A percentile compares a stretch with the other conserved stretches of the same genome.
Conservation (phyloP, 1,140 invertebrate species). For the Drosophila equinoxialis region DNA sequence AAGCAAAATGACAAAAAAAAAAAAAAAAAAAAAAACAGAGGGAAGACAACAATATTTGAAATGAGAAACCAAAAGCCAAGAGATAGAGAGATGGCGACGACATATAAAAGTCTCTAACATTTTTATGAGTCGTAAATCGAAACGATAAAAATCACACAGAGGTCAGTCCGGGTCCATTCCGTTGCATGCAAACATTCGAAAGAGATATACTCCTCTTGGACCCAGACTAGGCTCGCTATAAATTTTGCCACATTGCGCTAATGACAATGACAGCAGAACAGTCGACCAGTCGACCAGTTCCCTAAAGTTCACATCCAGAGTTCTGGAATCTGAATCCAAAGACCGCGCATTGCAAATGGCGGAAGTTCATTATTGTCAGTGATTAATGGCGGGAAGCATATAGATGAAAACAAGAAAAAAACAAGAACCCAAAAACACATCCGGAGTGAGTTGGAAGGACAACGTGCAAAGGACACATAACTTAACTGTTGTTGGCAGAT, state of each 20-base stretch:
- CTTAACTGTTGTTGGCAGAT: conserved; percentile 66
- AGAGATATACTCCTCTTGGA: conserved; percentile 13
- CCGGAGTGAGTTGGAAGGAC: conserved; percentile 4
- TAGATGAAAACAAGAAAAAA: background rate
- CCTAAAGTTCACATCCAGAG: conserved; percentile 9
- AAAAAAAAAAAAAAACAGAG: conserved; percentile 15
- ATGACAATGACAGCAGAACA: conserved; percentile 57
- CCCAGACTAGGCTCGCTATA: conserved; percentile 53
- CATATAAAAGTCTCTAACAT: conserved; percentile 73
- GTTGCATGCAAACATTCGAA: conserved; percentile 13
- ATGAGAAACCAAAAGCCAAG: conserved; percentile 8
- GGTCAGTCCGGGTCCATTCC: conserved; percentile 35
- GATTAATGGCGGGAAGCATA: conserved; percentile 74
- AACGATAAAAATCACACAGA: conserved; percentile 74
- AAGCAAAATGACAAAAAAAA: conserved; percentile 33
- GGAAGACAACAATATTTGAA: conserved; percentile 5
- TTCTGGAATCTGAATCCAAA: conserved; percentile 42
- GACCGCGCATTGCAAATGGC: conserved; percentile 60
- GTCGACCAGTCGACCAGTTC: background rate
- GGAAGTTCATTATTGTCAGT: conserved; percentile 83
- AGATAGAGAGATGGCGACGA: conserved; percentile 36
- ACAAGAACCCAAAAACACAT: background rate
- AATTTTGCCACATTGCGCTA: conserved; percentile 80
- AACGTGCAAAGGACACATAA: conserved; percentile 56
- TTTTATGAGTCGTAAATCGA: conserved; percentile 81